Conservation (phyloP, 1,140 invertebrate species). For the Trichonephila inaurata region DNA sequence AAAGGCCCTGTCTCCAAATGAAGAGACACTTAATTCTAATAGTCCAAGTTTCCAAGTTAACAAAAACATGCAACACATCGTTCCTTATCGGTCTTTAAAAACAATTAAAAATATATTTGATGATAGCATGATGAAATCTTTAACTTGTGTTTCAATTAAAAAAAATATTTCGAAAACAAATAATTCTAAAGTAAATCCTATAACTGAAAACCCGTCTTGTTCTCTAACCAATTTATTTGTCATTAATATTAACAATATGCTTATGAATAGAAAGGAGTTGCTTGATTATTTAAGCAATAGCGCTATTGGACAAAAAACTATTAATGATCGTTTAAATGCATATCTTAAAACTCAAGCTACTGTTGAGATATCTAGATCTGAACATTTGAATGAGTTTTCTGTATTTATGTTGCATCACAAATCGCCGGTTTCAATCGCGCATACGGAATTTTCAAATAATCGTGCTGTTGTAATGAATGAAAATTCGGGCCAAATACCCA, state of each 20-base stretch:
- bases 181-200: not conserved
- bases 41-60: not conserved
- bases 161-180: not conserved
- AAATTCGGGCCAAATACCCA: not conserved
- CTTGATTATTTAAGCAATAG: not conserved
- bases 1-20: not conserved
- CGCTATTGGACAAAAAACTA: no score
- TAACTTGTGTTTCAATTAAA: not conserved
- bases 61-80: conserved; percentile 23
- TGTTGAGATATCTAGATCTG: not conserved
- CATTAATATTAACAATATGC: not conserved
- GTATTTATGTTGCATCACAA: not conserved
- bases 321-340: not conserved
- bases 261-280: not conserved
- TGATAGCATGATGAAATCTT: not conserved
- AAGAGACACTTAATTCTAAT: not conserved
- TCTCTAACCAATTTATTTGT: not conserved
- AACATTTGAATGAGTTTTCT: not conserved
- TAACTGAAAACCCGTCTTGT: not conserved
- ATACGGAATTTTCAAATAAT: not conserved
- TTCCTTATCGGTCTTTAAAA: conserved; percentile 53
- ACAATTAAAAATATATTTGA: conserved; percentile 53
- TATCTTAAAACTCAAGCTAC: not conserved
- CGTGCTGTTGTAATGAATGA: not conserved
- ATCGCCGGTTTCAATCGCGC: not conserved